phyloP scores from a whole-genome alignment of 2,888 invertebrate species.

The Dryomyza anilis region DNA sequence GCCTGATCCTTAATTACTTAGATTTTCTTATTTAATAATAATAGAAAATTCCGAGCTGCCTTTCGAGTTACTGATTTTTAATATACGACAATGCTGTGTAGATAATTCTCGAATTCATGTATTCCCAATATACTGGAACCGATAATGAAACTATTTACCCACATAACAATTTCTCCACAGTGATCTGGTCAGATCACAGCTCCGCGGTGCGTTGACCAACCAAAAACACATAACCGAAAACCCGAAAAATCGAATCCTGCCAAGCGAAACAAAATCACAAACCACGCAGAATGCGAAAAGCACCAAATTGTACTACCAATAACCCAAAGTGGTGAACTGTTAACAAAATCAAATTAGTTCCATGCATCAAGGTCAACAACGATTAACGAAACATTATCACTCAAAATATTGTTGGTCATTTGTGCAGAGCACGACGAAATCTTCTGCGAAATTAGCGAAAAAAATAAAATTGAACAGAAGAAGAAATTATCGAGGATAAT shows the following conservation, averaged over 20 bases:
- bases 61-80: no score
- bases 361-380: constrained; percentile 36
- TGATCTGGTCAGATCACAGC: neutral
- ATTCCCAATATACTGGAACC: no score
- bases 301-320: neutral
- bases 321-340: neutral
- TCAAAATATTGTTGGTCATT: constrained; percentile 48
- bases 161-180: constrained; percentile 1
- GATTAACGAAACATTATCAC: constrained; percentile 54
- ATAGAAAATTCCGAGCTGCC: no score
- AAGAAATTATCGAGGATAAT: no score
- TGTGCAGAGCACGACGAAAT: constrained; percentile 5
- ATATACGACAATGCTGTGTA: no score
- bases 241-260: neutral
- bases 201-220: neutral
- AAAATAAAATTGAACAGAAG: no score
- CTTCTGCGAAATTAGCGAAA: constrained; percentile 42
- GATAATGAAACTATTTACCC: no score
- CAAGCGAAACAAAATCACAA: constrained; percentile 7
- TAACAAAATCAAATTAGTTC: constrained; percentile 26
- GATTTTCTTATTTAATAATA: no score
- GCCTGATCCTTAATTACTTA: no score
- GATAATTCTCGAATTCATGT: no score
- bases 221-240: neutral
- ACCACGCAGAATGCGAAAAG: neutral